Evolutionary conservation across 2,888 invertebrate genomes (phyloP).

Genomic region (Calephelis perditalis): DNA sequence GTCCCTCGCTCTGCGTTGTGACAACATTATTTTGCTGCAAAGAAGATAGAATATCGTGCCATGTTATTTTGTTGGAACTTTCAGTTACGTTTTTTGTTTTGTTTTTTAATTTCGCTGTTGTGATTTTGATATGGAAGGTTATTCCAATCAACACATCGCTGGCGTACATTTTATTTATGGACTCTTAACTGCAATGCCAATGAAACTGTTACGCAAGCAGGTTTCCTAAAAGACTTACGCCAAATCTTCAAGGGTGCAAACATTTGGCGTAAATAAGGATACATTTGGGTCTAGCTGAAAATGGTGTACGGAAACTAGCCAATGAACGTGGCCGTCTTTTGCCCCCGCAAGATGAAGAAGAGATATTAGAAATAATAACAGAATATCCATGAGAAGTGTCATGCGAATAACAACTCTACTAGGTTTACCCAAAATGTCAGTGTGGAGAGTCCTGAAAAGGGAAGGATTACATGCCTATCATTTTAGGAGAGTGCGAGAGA

Average conservation of each 20-base stretch:
- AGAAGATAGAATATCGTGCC: neutral
- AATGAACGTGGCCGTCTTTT: neutral
- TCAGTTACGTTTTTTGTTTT: neutral
- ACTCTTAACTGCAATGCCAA: conserved; percentile 15
- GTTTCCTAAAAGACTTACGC: conserved; percentile 26
- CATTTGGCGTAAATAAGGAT: conserved; percentile 8
- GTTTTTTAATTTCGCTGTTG: conserved; percentile 1
- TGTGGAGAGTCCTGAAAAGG: conserved; percentile 1
- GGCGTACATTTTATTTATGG: conserved; percentile 17
- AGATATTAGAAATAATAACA: conserved; percentile 2
- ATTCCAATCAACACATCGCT: neutral
- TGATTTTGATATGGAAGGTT: conserved; percentile 1
- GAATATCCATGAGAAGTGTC: neutral
- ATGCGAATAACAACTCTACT: neutral
- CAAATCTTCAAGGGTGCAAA: conserved; percentile 17
- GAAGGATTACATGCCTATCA: neutral
- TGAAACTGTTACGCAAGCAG: conserved; percentile 23
- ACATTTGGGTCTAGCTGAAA: conserved; percentile 13
- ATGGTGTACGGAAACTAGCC: neutral
- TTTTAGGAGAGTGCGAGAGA: conserved; percentile 6
- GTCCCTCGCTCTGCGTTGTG: neutral
- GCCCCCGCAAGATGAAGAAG: neutral
- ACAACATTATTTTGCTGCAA: neutral
- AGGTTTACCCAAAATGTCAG: neutral
- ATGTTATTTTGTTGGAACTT: conserved; percentile 3